These are phyloP conservation scores for Lithophane leautieri DNA, from an alignment of 2,888 invertebrate genomes.

Conservation along the genomic window DNA sequence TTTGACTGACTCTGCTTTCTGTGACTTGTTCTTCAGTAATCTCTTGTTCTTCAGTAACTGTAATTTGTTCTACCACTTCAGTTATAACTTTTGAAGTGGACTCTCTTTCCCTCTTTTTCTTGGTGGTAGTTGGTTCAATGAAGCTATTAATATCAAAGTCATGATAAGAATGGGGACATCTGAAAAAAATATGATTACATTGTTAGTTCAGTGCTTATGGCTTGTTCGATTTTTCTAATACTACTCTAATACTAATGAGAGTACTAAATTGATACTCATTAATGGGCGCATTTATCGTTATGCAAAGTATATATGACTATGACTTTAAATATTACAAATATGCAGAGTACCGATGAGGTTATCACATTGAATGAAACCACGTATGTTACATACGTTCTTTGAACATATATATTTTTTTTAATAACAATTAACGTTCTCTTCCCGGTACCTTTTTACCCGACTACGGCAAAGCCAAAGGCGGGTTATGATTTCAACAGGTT, in stretches of 20 bases:
- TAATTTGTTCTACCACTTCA: neutral
- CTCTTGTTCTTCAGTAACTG: neutral
- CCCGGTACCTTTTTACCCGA: neutral
- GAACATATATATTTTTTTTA: too few species aligned
- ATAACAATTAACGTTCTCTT: neutral
- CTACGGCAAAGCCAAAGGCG: neutral
- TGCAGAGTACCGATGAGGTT: neutral
- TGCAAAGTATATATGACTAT: neutral
- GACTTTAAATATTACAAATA: neutral
- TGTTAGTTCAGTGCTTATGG: neutral
- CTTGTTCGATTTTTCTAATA: too few species aligned
- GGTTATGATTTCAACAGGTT: neutral
- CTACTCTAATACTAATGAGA: neutral
- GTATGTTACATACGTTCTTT: neutral
- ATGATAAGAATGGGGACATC: slow-evolving; percentile 54
- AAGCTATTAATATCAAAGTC: slow-evolving; percentile 43
- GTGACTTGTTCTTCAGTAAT: neutral
- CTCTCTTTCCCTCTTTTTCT: neutral
- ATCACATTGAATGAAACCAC: neutral
- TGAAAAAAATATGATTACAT: slow-evolving; percentile 5
- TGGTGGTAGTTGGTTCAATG: neutral
- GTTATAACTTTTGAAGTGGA: neutral
- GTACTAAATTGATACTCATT: neutral
- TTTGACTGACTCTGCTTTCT: neutral
- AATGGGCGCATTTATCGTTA: neutral